Evolutionary conservation across 2,797 vertebrate species (phyloP).

Genomic region (Halcyon leucocephala): DNA sequence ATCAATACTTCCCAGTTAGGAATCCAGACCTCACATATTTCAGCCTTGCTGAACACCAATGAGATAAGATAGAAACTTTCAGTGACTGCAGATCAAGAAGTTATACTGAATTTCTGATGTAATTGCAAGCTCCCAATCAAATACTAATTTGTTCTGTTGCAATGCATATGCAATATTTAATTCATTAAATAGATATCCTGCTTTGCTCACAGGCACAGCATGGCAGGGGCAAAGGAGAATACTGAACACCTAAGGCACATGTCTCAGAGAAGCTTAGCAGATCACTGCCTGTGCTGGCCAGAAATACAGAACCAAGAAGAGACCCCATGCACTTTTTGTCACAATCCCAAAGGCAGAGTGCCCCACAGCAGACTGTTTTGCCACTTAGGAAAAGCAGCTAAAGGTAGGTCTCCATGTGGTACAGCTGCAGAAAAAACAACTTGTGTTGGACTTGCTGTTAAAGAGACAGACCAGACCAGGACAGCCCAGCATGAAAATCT

Average conservation of each 20-base stretch:
- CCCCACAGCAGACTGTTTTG: not conserved
- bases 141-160: not conserved
- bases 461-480: not conserved
- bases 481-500: not conserved
- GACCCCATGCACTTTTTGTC: too few relatives aligned
- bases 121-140: not conserved
- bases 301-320: not conserved
- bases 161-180: not conserved
- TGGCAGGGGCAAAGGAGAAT: not conserved
- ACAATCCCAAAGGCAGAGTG: not conserved
- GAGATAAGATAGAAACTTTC: not conserved
- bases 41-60: not conserved
- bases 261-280: not conserved
- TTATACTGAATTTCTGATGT: not conserved
- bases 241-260: fast-evolving
- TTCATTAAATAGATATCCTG: not conserved
- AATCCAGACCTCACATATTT: not conserved
- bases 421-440: not conserved
- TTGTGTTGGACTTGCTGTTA: not conserved
- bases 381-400: not conserved
- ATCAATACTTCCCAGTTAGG: not conserved
- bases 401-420: not conserved
- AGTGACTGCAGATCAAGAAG: not conserved
- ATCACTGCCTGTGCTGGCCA: not conserved
- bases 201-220: not conserved